A percentile compares a stretch with the other conserved stretches of the same genome.
phyloP scores from a whole-genome alignment of 1,140 invertebrate genomes.

The Eubasilissa regina region DNA sequence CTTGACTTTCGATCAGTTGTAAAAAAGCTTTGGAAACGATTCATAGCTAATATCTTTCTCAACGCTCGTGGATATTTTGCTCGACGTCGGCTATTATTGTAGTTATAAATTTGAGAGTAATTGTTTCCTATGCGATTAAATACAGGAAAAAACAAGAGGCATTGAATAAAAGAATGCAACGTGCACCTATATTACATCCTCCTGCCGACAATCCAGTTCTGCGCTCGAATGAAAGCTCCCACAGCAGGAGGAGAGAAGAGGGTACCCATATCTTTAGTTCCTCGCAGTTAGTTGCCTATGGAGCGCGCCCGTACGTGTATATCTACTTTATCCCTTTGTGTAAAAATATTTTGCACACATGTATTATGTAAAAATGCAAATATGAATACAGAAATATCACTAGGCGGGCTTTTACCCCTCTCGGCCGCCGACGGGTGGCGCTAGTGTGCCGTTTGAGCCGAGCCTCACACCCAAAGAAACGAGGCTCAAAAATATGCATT shows the following conservation, averaged over 20 bases:
- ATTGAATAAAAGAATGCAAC: conserved; percentile 27
- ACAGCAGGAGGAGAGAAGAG: neutral
- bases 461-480: conserved; percentile 23
- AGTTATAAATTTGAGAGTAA: conserved; percentile 16
- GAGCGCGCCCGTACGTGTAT: conserved; percentile 26
- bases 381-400: conserved; percentile 59
- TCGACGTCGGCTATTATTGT: neutral
- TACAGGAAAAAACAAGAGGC: conserved; percentile 9
- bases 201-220: neutral
- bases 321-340: conserved; percentile 54
- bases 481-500: conserved; percentile 47
- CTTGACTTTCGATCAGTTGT: too few relatives aligned
- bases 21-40: too few relatives aligned
- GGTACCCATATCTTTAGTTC: conserved; percentile 46
- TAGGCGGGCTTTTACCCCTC: conserved; percentile 28
- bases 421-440: neutral
- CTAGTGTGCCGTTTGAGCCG: conserved; percentile 21
- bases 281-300: conserved; percentile 40
- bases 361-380: conserved; percentile 60
- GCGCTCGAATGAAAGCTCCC: conserved; percentile 20
- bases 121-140: conserved; percentile 25
- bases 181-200: conserved; percentile 2
- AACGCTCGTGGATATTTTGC: too few relatives aligned
- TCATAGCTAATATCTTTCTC: too few relatives aligned
- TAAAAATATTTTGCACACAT: conserved; percentile 59